Base-by-base conservation (phyloP, 1,140 invertebrate species). In the Cryptotermes secundus region DNA sequence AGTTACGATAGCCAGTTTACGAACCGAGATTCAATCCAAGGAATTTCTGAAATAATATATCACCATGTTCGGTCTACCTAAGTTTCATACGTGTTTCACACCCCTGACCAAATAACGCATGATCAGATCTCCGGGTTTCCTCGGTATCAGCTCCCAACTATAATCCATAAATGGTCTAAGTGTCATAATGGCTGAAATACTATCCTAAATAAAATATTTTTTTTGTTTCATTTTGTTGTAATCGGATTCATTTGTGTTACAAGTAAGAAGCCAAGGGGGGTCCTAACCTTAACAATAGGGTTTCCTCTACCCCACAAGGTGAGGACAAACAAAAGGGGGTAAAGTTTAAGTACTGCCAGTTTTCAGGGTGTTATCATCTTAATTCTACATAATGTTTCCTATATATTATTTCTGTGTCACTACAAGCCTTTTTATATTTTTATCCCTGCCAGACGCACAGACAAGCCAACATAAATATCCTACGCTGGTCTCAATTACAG, bases 221-320 rank as follows among this genome's bases (percentile, higher is more conserved):
- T 72, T n/a, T 31, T 49, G 19, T 49, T 49, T 49, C 19, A 49
- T 49, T 49, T 19, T 72, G 59, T 72, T n/a, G 59, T n/a, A 72
- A 72, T 72, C 59, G 26, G n/a, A 72, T n/a, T 72, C 59, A 72
- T 72, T 72, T 72, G 26, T 72, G 59, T 31, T 72, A 72, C 59
- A 72, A 72, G 59, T 6, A 72, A 31, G 59, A 72, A 72, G 59
- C 14, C 59, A 72, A 72, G 26, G 59, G 59, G 26, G 59, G 59
- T 31, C 59, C n/a, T 31, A 72, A 72, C 59, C 59, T 72, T n/a
- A 72, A 72, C 59, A 26, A 31, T n/a, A 31, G 59, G 59, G 59
- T 72, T 49, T 26, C 59, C 14, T 72, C 26, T 72, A 31, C 59
- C 59, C 26, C 59, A 72, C 59, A 72, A 19, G 45, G 3, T 49